Evolutionary conservation across 2,888 invertebrate genomes (phyloP), one percentile per base, ranked within the genome.

Genomic region (Tiliacea citrago): DNA sequence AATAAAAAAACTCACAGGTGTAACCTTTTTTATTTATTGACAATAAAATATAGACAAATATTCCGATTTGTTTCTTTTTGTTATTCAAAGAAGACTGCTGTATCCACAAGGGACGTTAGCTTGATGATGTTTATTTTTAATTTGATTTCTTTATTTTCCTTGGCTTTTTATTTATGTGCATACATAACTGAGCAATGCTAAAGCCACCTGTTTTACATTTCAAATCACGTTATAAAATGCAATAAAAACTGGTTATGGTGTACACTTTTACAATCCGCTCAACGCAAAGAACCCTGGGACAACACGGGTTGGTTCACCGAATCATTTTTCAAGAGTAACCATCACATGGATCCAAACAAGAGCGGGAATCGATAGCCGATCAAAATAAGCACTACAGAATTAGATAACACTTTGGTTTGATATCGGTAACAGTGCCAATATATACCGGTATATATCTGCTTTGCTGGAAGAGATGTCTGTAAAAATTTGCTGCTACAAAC

Each of bases 1-100:
- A 84, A 84, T 80, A 79, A 73, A 87, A 87, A 86, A 87, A 79
- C 72, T 79, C 61, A 10, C 35, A 61, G 67, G 53, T 63, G 73
- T 58, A 63, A 66, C 57, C 72, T 66, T 82, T 79, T 70, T 76
- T 72, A 75, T 85, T 77, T 77, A 81, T 85, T 74, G 75, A 71
- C 77, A 81, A 73, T 76, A 75, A 81, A 80, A 81, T 75, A 71
- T 39, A 70, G 49, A 57, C 47, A 81, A 77, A 81, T 77, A 85
- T 77, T 79, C 45, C 1, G 63, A 77, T 77, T 77, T 77, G 71
- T 42, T 75, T 75, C 47, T 76, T 82, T 84, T 70, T 73, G 45
- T 69, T 81, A 63, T 79, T 74, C 39, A 21, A 55, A 61, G 63
- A 81, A 65, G 49, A 42, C 71, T 67, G 45, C 45, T 75, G 53